A percentile compares a stretch with the other conserved stretches of the same genome.
These are phyloP conservation scores for Drosophila murphyi DNA, from an alignment of 1,140 invertebrate species.

Conservation along the genomic window DNA sequence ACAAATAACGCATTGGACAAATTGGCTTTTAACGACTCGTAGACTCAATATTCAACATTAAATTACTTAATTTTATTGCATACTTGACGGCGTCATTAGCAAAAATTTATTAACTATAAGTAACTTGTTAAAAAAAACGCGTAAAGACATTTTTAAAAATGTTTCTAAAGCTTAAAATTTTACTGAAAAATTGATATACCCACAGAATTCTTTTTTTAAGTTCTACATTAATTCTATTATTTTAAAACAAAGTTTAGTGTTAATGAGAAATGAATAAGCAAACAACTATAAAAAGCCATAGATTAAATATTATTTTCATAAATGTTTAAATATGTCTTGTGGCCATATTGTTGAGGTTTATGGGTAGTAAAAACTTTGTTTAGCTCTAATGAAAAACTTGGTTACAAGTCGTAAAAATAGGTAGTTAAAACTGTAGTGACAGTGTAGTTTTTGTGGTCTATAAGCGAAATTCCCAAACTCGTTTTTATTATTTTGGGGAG, in stretches of 20 bases:
- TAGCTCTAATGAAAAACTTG: not conserved
- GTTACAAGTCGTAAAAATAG: not conserved
- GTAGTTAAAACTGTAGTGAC: too few relatives aligned
- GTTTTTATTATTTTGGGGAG: not conserved
- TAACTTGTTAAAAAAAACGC: too few relatives aligned
- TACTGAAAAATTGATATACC: too few relatives aligned
- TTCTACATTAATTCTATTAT: too few relatives aligned
- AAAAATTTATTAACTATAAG: not conserved
- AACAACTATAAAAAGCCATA: too few relatives aligned
- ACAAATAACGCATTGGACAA: slow-evolving; percentile 13
- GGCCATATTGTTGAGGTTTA: not conserved
- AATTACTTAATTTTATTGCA: slow-evolving; percentile 35
- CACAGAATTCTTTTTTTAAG: too few relatives aligned
- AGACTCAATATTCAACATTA: slow-evolving; percentile 15
- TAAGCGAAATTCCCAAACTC: not conserved
- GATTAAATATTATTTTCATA: too few relatives aligned
- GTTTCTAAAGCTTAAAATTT: too few relatives aligned
- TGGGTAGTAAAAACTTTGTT: not conserved
- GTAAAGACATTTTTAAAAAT: too few relatives aligned
- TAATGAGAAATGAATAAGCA: too few relatives aligned
- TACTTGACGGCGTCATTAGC: slow-evolving; percentile 41
- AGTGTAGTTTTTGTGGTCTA: not conserved
- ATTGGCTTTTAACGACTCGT: slow-evolving; percentile 55
- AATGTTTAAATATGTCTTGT: too few relatives aligned
- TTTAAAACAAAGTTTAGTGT: too few relatives aligned